Conservation (phyloP, 2,797 vertebrate genomes). For the Coregonus ussuriensis region DNA sequence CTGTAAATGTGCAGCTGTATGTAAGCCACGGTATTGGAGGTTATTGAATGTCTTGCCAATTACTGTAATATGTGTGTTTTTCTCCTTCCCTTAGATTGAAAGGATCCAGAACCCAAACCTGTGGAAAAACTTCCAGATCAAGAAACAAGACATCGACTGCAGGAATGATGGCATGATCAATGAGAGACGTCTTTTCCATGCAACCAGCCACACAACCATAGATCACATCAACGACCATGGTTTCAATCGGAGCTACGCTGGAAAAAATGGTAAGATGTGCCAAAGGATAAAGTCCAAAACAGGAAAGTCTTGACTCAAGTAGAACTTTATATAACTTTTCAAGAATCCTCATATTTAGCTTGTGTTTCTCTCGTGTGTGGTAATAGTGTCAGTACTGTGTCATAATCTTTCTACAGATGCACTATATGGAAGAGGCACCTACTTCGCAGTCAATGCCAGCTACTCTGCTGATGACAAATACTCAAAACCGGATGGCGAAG, state of each 20-base stretch:
- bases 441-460: conserved; percentile 81
- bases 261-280: conserved; percentile 83
- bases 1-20: too few relatives aligned
- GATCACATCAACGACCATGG: conserved; percentile 70
- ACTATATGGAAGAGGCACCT: conserved; percentile 80
- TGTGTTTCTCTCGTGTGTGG: neutral
- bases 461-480: conserved; percentile 78
- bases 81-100: conserved; percentile 76
- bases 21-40: too few relatives aligned
- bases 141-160: conserved; percentile 75
- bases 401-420: conserved; percentile 69
- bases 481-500: conserved; percentile 64
- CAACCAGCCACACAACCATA: conserved; percentile 71
- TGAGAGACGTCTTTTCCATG: conserved; percentile 85
- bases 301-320: too few relatives aligned
- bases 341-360: too few relatives aligned
- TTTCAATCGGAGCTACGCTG: conserved; percentile 58
- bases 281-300: too few relatives aligned
- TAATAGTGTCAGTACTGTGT: neutral
- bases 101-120: conserved; percentile 85
- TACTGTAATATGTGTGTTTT: neutral
- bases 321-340: too few relatives aligned
- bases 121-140: conserved; percentile 82
- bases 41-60: too few relatives aligned
- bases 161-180: conserved; percentile 78